Evolutionary conservation across 2,888 invertebrate genomes (phyloP).

Genomic region (Mylabris sibirica): DNA sequence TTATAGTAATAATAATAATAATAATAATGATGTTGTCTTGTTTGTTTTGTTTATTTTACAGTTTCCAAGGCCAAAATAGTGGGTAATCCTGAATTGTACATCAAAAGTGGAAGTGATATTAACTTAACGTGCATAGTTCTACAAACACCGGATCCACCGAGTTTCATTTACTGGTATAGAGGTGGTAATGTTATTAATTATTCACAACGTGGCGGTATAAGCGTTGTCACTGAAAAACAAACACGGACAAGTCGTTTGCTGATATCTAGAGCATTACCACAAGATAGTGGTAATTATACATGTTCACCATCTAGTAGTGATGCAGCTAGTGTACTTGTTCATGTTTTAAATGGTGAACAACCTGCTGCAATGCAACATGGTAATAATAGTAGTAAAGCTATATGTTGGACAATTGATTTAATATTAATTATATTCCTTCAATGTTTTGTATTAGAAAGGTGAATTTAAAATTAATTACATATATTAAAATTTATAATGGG

Average conservation of each 20-base stretch:
- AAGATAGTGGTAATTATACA: slow-evolving; percentile 89
- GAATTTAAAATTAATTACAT: slow-evolving; percentile 39
- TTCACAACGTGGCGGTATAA: slow-evolving; percentile 84
- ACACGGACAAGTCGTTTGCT: slow-evolving; percentile 84
- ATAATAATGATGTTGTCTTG: slow-evolving; percentile 12
- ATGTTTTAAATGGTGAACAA: slow-evolving; percentile 65
- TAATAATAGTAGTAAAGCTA: slow-evolving; percentile 52
- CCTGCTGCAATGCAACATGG: slow-evolving; percentile 63
- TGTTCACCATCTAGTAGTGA: slow-evolving; percentile 74
- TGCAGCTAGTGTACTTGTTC: slow-evolving; percentile 66
- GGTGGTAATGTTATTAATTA: slow-evolving; percentile 84
- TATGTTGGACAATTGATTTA: slow-evolving; percentile 51
- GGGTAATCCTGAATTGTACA: slow-evolving; percentile 84
- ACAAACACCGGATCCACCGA: slow-evolving; percentile 82
- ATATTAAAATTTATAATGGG: background rate
- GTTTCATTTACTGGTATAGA: slow-evolving; percentile 84
- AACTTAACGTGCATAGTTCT: slow-evolving; percentile 89
- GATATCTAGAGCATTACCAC: slow-evolving; percentile 81
- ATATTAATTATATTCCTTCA: slow-evolving; percentile 49
- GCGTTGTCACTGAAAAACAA: slow-evolving; percentile 85
- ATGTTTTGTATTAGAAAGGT: slow-evolving; percentile 53
- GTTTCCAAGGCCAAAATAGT: slow-evolving; percentile 90
- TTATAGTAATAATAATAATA: background rate
- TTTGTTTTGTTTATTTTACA: slow-evolving; percentile 59
- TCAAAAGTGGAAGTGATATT: slow-evolving; percentile 90